A percentile compares a stretch with the other conserved stretches of the same genome.
phyloP scores from a whole-genome alignment of 1,140 invertebrate species.

The Solenopsis fugax region DNA sequence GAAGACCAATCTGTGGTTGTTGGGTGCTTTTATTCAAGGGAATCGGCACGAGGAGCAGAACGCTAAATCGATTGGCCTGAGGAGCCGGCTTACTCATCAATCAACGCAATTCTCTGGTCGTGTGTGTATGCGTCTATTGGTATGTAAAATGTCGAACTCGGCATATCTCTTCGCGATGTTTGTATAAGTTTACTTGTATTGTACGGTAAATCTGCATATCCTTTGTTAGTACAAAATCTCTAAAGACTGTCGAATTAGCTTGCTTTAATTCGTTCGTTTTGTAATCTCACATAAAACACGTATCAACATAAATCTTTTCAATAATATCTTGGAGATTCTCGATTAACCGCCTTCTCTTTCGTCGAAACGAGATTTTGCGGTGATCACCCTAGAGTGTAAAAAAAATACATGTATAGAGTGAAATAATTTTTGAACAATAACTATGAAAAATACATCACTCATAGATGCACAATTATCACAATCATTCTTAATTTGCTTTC shows the following conservation, averaged over 20 bases:
- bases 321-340: neutral
- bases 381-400: neutral
- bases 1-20: conserved; percentile 69
- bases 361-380: neutral
- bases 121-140: conserved; percentile 60
- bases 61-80: conserved; percentile 32
- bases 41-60: conserved; percentile 18
- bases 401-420: neutral
- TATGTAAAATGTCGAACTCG: conserved; percentile 61
- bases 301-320: neutral
- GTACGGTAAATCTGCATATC: neutral
- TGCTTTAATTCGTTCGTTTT: conserved; percentile 46
- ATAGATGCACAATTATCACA: neutral
- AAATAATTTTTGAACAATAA: neutral
- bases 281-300: neutral
- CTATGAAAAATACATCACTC: neutral
- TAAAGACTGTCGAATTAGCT: conserved; percentile 24
- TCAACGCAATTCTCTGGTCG: conserved; percentile 38
- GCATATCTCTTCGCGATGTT: neutral
- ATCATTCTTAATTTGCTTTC: neutral
- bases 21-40: conserved; percentile 29
- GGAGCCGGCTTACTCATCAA: conserved; percentile 49
- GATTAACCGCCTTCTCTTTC: neutral
- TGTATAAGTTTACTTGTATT: conserved; percentile 41
- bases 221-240: conserved; percentile 35